Evolutionary conservation across 2,113 vertebrate genomes (phyloP).

Genomic region (Cyanoliseus patagonus): DNA sequence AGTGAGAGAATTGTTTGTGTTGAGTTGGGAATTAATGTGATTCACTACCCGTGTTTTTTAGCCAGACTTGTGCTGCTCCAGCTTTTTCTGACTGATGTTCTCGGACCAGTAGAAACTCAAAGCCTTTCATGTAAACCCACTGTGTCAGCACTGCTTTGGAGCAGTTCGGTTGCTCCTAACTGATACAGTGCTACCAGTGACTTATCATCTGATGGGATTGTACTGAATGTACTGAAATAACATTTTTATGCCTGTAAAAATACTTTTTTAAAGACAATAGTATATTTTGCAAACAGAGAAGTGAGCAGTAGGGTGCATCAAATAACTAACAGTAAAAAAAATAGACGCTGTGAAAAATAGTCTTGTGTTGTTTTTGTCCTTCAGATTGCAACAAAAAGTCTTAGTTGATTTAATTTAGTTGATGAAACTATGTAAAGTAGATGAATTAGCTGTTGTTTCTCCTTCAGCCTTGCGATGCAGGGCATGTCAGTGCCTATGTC

Average conservation of each 20-base stretch:
- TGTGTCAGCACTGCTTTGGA: neutral
- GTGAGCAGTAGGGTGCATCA: neutral
- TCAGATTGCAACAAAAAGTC: neutral
- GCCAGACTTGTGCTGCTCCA: neutral
- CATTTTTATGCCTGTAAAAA: neutral
- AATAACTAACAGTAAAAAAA: neutral
- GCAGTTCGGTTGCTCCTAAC: neutral
- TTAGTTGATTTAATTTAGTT: neutral
- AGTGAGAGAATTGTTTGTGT: neutral
- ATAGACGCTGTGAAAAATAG: neutral
- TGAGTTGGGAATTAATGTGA: neutral
- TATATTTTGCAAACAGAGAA: neutral
- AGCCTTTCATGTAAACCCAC: neutral
- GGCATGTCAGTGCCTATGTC: neutral
- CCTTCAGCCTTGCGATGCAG: neutral
- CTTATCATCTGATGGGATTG: neutral
- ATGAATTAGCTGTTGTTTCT: neutral
- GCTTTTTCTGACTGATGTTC: neutral
- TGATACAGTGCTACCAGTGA: neutral
- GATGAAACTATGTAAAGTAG: neutral
- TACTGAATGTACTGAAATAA: neutral
- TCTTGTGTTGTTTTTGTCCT: neutral
- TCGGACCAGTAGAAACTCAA: neutral
- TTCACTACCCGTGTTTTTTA: neutral
- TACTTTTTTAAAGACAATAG: neutral